Percentiles rank a stretch among this genome's conserved stretches.
Conservation (phyloP, 2,113 vertebrate genomes). For the Oncorhynchus masou region DNA sequence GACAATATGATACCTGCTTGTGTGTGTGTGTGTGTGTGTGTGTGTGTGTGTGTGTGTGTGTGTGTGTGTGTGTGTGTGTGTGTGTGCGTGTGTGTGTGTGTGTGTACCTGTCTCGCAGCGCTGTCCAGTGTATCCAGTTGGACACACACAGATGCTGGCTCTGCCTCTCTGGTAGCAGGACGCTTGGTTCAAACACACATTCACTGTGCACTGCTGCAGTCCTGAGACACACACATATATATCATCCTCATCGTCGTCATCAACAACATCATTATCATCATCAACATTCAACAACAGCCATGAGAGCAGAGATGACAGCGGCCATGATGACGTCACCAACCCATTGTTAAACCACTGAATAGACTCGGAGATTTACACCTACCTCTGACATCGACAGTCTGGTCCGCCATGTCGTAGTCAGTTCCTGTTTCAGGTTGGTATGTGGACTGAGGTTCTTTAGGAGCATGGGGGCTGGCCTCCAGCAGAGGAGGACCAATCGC, state of each 20-base stretch:
- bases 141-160: constrained; percentile 80
- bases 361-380: constrained; percentile 11
- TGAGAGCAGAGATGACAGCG: no score
- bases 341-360: background rate
- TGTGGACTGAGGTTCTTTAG: constrained; percentile 18
- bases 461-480: constrained; percentile 29
- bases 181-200: constrained; percentile 82
- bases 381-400: constrained; percentile 55
- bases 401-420: constrained; percentile 35
- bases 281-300: no score
- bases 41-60: background rate
- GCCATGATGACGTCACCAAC: background rate
- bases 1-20: no score
- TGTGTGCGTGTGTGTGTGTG: background rate
- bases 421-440: constrained; percentile 33
- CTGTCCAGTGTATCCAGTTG: constrained; percentile 83
- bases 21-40: background rate
- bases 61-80: background rate
- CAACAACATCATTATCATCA: background rate
- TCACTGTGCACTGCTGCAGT: constrained; percentile 74
- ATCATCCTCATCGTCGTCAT: background rate
- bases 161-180: constrained; percentile 79
- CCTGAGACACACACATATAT: constrained; percentile 58
- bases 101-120: constrained; percentile 84
- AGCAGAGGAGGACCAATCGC: background rate